Percentiles rank a stretch among this genome's conserved stretches.
These are phyloP conservation scores for Trididemnum nubilum DNA, from an alignment of 23 tunicate genomes.

Conservation along the genomic window DNA sequence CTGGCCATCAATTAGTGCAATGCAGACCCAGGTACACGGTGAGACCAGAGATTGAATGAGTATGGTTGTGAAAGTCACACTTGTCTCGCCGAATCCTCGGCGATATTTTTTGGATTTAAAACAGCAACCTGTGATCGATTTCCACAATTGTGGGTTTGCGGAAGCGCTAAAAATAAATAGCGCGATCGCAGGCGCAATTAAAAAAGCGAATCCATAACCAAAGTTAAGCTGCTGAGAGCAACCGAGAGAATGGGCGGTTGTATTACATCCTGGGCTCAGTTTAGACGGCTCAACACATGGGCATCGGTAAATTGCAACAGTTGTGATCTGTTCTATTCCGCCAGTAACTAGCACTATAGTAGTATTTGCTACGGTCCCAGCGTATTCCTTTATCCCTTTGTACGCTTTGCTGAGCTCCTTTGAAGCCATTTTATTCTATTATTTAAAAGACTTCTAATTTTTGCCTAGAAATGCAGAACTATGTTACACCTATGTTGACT, in stretches of 20 bases:
- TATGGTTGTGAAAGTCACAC: background rate
- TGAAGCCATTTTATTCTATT: too few species aligned
- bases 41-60: constrained; percentile 27
- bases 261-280: constrained; percentile 4
- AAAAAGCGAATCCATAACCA: constrained; percentile 45
- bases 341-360: constrained; percentile 14
- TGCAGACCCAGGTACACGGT: constrained; percentile 51
- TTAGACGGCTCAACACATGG: constrained; percentile 32
- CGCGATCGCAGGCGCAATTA: constrained; percentile 38
- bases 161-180: constrained; percentile 36
- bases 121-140: constrained; percentile 38
- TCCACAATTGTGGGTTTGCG: constrained; percentile 52
- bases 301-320: constrained; percentile 33
- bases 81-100: background rate
- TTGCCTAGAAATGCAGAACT: too few species aligned
- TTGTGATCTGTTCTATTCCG: constrained; percentile 28
- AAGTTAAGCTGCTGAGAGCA: background rate
- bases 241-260: background rate
- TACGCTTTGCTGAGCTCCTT: background rate
- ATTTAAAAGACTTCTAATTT: too few species aligned
- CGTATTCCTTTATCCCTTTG: constrained; percentile 23
- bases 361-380: constrained; percentile 30
- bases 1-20: constrained; percentile 49
- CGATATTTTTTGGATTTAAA: background rate
- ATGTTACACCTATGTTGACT: too few species aligned